A percentile compares a stretch with the other conserved stretches of the same genome.
Evolutionary conservation across 2,113 vertebrate genomes (phyloP).

Genomic region (Rhinopomastus cyanomelas): DNA sequence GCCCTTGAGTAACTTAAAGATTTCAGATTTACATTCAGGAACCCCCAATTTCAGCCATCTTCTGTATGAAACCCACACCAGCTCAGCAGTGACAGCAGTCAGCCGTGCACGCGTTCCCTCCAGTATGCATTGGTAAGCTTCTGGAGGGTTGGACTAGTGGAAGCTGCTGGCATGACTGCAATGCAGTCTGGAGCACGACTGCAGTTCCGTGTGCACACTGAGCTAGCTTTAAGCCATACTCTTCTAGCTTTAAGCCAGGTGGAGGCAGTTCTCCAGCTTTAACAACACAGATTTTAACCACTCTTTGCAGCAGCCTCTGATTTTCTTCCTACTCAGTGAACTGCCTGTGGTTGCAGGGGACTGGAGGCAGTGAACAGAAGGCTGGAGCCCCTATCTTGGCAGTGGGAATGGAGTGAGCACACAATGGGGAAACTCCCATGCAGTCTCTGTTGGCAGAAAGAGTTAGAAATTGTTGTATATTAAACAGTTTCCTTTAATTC

Average conservation of each 20-base stretch:
- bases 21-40: not conserved
- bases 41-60: not conserved
- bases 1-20: not conserved
- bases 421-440: not conserved
- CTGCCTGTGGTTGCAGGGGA: not conserved
- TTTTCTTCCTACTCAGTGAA: not conserved
- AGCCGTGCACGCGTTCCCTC: not conserved
- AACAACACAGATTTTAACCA: not conserved
- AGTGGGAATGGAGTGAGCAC: not conserved
- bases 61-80: not conserved
- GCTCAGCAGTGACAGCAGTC: not conserved
- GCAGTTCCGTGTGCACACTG: not conserved
- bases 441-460: not conserved
- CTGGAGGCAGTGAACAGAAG: not conserved
- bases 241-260: not conserved
- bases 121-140: not conserved
- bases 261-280: not conserved
- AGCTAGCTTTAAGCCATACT: not conserved
- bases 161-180: not conserved
- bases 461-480: not conserved
- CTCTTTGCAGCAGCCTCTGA: not conserved
- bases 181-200: not conserved
- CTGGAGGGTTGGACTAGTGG: rapidly evolving
- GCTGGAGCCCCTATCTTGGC: not conserved
- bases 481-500: not conserved